phyloP scores from a whole-genome alignment of 2,888 invertebrate species.

The Chouioia cunea region DNA sequence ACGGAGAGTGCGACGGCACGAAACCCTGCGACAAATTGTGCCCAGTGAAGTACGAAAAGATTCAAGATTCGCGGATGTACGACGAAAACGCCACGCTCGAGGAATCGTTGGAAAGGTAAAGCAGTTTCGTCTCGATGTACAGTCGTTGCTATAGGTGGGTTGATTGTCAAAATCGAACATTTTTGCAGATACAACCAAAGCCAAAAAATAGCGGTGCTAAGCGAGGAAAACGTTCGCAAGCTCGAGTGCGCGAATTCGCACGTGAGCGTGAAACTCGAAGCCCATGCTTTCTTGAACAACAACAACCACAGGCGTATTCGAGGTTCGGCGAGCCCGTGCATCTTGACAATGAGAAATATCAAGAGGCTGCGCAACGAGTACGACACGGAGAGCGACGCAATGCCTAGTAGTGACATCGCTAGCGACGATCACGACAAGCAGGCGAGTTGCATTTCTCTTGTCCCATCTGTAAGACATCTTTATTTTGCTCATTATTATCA shows the following conservation, averaged over 20 bases:
- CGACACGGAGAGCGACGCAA: conserved; percentile 69
- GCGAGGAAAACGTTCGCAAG: conserved; percentile 61
- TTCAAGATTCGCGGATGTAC: conserved; percentile 62
- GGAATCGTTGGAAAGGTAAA: conserved; percentile 60
- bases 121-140: no score
- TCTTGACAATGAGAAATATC: conserved; percentile 63
- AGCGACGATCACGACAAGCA: conserved; percentile 60
- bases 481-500: no score
- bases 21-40: conserved; percentile 60
- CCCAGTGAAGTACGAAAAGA: conserved; percentile 63
- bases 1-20: conserved; percentile 60
- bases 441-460: conserved; percentile 9
- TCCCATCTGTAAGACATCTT: no score
- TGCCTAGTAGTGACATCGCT: conserved; percentile 61
- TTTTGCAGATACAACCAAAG: conserved; percentile 58
- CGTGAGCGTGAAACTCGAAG: conserved; percentile 57
- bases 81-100: conserved; percentile 66
- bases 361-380: conserved; percentile 71
- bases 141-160: no score
- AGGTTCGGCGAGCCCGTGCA: conserved; percentile 63
- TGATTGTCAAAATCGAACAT: no score
- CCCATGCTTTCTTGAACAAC: conserved; percentile 58
- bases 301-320: conserved; percentile 61
- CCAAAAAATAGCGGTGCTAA: conserved; percentile 60
- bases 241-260: conserved; percentile 58